phyloP scores from a whole-genome alignment of 2,797 vertebrate species.

The Sus cebifrons region DNA sequence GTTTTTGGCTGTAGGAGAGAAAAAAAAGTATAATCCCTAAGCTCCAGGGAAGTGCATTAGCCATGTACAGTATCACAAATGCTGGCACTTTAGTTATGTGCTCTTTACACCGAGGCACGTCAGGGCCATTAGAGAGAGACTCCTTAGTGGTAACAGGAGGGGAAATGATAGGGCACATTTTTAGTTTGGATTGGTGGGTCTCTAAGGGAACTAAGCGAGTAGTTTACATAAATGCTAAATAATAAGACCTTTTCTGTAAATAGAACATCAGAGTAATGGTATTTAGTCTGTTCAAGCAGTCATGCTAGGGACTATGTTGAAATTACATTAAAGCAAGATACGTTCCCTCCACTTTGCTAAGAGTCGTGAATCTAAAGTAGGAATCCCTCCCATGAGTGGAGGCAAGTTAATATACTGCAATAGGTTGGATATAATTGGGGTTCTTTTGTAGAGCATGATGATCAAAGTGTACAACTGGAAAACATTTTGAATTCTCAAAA shows the following conservation, averaged over 20 bases:
- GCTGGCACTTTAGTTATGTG: not conserved
- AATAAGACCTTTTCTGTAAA: conserved; percentile 78
- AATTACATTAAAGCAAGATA: conserved; percentile 73
- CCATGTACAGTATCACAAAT: not conserved
- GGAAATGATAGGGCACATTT: conserved; percentile 60
- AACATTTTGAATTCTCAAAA: conserved; percentile 40
- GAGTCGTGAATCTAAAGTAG: conserved; percentile 57
- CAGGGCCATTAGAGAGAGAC: conserved; percentile 13
- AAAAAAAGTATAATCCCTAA: conserved; percentile 39
- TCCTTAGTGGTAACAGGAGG: not conserved
- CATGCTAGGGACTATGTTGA: conserved; percentile 50
- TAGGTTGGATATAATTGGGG: not conserved
- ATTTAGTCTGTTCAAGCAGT: conserved; percentile 73
- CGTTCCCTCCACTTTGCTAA: conserved; percentile 29
- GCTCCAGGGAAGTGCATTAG: not conserved
- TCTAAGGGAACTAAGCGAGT: conserved; percentile 69
- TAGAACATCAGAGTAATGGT: conserved; percentile 71
- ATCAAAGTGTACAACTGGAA: conserved; percentile 20
- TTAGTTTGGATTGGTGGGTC: conserved; percentile 66
- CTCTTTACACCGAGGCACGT: not conserved
- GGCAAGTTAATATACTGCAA: not conserved
- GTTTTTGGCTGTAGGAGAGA: not conserved
- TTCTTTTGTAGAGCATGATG: conserved; percentile 41
- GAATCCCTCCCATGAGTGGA: not conserved
- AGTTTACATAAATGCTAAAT: conserved; percentile 81